Evolutionary conservation across 2,113 vertebrate genomes (phyloP), one percentile per base, ranked within the genome.

Genomic region (Alectura lathami): DNA sequence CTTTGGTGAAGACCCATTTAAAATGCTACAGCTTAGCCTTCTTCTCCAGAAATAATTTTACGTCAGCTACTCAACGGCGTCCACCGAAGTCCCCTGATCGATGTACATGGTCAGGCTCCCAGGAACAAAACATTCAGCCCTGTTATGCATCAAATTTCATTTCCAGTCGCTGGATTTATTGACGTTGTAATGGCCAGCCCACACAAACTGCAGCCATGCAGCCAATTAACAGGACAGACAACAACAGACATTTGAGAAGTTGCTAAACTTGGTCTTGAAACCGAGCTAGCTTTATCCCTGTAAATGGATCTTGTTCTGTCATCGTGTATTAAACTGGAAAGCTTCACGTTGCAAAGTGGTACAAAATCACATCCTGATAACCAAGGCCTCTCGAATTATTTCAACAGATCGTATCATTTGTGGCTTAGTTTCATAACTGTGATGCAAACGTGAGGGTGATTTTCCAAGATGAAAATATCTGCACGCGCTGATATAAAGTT

Each of bases 231-330:
- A 3, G 90, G 69, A 96, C 91, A 95, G 94, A 93, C 91, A 96
- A 91, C 91, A 62, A 50, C 56, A 43, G 94, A 96, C 83, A 97
- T 97, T 96, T 72, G 93, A 97, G 95, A 94, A 95, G 94, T 94
- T 93, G 90, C 92, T 97, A 96, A 96, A 96, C 66, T 91, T 5
- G 14, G 69, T 78, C 93, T 68, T 72, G 94, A 92, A 96, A 96
- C 75, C 0, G 36, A 84, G 69, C 88, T 79, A 18, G 69, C 63
- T 89, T 62, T 81, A 68, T 43, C 85, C 70, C 81, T 93, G 96
- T 96, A 93, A 96, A 95, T 86, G 95, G 77, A 96, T 86, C 96
- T 88, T 6, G 5, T n/a, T 73, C 94, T 94, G 93, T 96, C 95
- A 87, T 45, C 18, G 1, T 80, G 63, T 7, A 62, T 97, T 95